Conservation (phyloP, 2,797 vertebrate genomes). For the Orientallactaga sibirica region DNA sequence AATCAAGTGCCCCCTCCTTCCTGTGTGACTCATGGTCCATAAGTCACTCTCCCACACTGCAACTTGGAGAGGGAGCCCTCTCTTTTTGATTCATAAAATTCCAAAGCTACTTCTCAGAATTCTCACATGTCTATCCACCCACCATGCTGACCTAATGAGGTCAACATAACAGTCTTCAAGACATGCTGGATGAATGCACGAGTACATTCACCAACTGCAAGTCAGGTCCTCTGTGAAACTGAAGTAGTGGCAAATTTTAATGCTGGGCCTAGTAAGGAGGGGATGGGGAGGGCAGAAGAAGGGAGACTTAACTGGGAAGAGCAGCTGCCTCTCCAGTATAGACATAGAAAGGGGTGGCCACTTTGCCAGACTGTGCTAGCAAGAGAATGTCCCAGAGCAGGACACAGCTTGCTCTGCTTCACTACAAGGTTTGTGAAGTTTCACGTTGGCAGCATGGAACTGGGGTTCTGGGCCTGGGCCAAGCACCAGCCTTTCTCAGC, state of each 20-base stretch:
- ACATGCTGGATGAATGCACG: background rate
- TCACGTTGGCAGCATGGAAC: background rate
- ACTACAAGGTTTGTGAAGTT: background rate
- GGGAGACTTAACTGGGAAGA: constrained; percentile 10
- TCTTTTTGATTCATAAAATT: constrained; percentile 77
- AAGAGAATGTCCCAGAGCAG: background rate
- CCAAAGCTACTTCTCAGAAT: constrained; percentile 66
- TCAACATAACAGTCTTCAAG: constrained; percentile 6
- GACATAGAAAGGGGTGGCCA: background rate
- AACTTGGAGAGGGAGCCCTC: constrained; percentile 33
- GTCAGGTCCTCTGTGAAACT: too few species aligned
- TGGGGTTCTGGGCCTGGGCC: constrained; percentile 9
- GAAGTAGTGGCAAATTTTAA: background rate
- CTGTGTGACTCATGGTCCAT: background rate
- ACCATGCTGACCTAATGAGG: constrained; percentile 42
- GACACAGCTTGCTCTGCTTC: background rate
- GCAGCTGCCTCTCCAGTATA: background rate
- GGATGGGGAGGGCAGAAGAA: background rate
- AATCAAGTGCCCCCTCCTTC: background rate
- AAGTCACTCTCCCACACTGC: background rate
- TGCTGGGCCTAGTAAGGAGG: background rate
- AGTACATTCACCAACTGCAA: background rate
- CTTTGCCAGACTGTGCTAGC: background rate
- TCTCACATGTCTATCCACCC: constrained; percentile 42
- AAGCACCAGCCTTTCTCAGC: constrained; percentile 31